phyloP scores from a whole-genome alignment of 2,113 vertebrate genomes.

The Eonycteris spelaea region DNA sequence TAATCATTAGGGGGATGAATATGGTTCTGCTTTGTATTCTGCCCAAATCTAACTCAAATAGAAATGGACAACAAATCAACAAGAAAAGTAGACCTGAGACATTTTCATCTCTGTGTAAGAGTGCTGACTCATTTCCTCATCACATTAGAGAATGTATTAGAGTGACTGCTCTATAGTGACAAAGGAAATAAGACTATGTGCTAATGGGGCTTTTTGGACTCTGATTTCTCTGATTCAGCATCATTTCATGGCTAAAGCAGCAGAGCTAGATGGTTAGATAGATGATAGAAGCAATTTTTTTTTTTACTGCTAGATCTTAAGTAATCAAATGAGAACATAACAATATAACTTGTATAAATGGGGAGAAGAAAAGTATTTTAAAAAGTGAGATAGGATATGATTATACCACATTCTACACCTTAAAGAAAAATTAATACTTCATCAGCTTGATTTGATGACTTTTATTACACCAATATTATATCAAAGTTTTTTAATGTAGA shows the following conservation, averaged over 20 bases:
- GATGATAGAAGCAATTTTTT: neutral
- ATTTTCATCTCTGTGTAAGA: neutral
- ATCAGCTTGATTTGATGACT: neutral
- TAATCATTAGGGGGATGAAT: neutral
- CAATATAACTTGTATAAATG: neutral
- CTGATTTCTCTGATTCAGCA: constrained; percentile 1
- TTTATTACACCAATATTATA: neutral
- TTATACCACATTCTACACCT: neutral
- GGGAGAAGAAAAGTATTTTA: neutral
- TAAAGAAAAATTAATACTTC: neutral
- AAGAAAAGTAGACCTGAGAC: constrained; percentile 23
- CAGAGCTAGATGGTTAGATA: neutral
- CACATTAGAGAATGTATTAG: neutral
- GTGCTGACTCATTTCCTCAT: constrained; percentile 62
- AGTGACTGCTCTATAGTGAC: neutral
- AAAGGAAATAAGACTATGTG: neutral
- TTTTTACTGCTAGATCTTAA: neutral
- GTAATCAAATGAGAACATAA: neutral
- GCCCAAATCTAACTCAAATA: constrained; percentile 45
- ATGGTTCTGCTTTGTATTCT: constrained; percentile 45
- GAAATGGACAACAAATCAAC: constrained; percentile 60
- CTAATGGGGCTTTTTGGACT: neutral
- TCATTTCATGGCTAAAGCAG: neutral
- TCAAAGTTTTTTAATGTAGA: neutral
- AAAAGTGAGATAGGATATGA: neutral